phyloP scores from a whole-genome alignment of 2,113 vertebrate species.

The Oryctolagus cuniculus region mOryCun1.1 NC_091451.1:18456501-18457000 shows the following conservation, averaged over 20 bases:
- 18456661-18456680: background rate
- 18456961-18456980: background rate
- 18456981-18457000: background rate
- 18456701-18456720: background rate
- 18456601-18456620: background rate
- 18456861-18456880: background rate
- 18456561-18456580: background rate
- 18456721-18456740: background rate
- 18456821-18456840: background rate
- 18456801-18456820: accelerated
- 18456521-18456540: background rate
- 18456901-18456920: background rate
- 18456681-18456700: background rate
- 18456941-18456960: background rate
- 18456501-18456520: background rate
- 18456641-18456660: background rate
- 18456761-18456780: background rate
- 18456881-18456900: background rate
- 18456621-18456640: background rate
- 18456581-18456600: background rate
- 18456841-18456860: no score
- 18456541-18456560: background rate
- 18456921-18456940: background rate
- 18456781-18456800: background rate
- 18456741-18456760: background rate